Evolutionary conservation across 2,797 vertebrate species (phyloP).

Genomic region (Pangasius larnaudii): DNA sequence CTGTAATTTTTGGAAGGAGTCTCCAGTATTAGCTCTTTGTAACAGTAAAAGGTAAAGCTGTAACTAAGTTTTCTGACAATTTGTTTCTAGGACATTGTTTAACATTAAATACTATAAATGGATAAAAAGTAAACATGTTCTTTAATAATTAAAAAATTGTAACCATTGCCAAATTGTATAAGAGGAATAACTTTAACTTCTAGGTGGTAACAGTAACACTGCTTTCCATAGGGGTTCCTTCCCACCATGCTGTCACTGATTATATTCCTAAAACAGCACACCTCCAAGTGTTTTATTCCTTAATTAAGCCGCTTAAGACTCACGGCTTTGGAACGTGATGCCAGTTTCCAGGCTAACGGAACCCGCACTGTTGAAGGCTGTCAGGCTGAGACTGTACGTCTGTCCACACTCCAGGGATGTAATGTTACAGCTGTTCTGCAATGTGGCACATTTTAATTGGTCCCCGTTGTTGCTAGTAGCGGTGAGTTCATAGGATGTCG

Average conservation of each 20-base stretch:
- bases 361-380: conserved; percentile 62
- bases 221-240: background rate
- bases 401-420: conserved; percentile 70
- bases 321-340: conserved; percentile 70
- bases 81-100: background rate
- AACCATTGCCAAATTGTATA: background rate
- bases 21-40: background rate
- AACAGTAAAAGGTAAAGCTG: background rate
- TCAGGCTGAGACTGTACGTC: conserved; percentile 69
- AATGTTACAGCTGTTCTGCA: conserved; percentile 64
- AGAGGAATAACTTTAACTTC: background rate
- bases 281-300: background rate
- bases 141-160: background rate
- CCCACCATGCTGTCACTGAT: background rate
- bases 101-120: background rate
- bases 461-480: conserved; percentile 60
- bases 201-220: background rate
- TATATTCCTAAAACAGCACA: background rate
- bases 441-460: conserved; percentile 59
- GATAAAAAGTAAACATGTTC: background rate
- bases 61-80: background rate
- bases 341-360: conserved; percentile 38
- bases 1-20: background rate
- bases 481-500: conserved; percentile 63
- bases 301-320: conserved; percentile 56